Percentiles rank a stretch among this genome's conserved stretches.
Conservation (phyloP, 2,888 invertebrate species). For the Ormyrus rosae region DNA sequence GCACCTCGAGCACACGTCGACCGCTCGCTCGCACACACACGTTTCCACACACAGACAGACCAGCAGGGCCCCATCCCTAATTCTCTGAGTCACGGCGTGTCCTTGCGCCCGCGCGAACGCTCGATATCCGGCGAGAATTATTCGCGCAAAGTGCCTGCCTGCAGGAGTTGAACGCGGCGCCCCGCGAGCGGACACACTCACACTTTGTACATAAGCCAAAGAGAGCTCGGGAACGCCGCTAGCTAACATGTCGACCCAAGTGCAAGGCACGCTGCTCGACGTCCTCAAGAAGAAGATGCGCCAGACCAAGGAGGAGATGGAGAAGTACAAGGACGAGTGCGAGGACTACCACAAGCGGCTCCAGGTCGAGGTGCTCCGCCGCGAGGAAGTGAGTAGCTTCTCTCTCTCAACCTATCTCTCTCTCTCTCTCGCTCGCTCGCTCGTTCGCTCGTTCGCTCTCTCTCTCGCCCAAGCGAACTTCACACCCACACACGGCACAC, state of each 20-base stretch:
- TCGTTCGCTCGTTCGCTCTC: constrained; percentile 18
- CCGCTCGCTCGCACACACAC: constrained; percentile 6
- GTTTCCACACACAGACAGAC: too few species aligned
- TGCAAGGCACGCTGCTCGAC: constrained; percentile 96
- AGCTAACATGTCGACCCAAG: constrained; percentile 87
- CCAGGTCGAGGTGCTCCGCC: constrained; percentile 95
- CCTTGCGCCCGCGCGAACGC: not conserved
- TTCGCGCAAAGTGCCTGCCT: too few species aligned
- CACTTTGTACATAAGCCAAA: not conserved
- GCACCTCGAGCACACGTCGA: constrained; percentile 30
- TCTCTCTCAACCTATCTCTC: constrained; percentile 33
- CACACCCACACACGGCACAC: not conserved
- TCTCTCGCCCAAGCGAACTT: not conserved
- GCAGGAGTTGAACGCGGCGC: not conserved
- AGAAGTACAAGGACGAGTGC: constrained; percentile 97
- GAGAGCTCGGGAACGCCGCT: not conserved
- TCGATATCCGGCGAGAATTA: too few species aligned
- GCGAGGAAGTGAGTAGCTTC: constrained; percentile 93
- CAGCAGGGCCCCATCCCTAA: too few species aligned
- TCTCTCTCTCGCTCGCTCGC: not conserved
- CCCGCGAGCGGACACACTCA: not conserved
- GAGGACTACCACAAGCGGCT: constrained; percentile 96
- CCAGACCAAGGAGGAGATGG: constrained; percentile 99
- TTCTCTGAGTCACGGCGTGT: not conserved
- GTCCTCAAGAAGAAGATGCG: constrained; percentile 99